Evolutionary conservation across 1,140 invertebrate species (phyloP), one percentile per base, ranked within the genome.

Genomic region (Reticulitermes speratus): DNA sequence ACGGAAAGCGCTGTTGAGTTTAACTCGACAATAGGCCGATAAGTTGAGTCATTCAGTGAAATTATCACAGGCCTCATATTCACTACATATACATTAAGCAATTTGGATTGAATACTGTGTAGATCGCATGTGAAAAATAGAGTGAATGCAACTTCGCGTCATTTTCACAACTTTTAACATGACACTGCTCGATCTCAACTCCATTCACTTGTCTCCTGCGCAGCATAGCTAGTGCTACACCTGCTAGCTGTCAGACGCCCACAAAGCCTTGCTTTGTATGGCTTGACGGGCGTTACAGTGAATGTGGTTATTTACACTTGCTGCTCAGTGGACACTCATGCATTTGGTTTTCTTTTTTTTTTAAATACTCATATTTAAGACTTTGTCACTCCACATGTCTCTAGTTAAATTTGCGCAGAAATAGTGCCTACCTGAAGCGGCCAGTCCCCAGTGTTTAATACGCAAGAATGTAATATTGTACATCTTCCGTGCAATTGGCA

Each of bases 191-290:
- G 25, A 75, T 75, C n/a, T 75, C 3, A 75, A 30, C 65, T 38
- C 65, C 65, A 75, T 25, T 69, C 65, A 30, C 19, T 55, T 12
- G 59, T 65, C 59, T 23, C 25, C 16, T 30, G n/a, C 14, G 14
- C 6, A 75, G n/a, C 0, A 75, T 30, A 30, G 25, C n/a, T 30
- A 30, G n/a, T 25, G n/a, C 16, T 75, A 25, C 65, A 75, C 65
- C 65, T 75, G 65, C 65, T 75, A 30, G 65, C 65, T 75, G 65
- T 75, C 65, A 75, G 65, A 75, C 65, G n/a, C 65, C 65, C n/a
- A 75, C 65, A 75, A 75, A 7, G 2, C 65, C 14, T 55, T 21
- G 52, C 52, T 21, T 55, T 16, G 14, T 55, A 1, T 16, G 52
- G 52, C 52, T 1, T 55, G 65, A 75, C n/a, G 19, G 5, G 7